Conservation (phyloP, 2,888 invertebrate genomes). For the Dasysyrphus albostriatus region DNA sequence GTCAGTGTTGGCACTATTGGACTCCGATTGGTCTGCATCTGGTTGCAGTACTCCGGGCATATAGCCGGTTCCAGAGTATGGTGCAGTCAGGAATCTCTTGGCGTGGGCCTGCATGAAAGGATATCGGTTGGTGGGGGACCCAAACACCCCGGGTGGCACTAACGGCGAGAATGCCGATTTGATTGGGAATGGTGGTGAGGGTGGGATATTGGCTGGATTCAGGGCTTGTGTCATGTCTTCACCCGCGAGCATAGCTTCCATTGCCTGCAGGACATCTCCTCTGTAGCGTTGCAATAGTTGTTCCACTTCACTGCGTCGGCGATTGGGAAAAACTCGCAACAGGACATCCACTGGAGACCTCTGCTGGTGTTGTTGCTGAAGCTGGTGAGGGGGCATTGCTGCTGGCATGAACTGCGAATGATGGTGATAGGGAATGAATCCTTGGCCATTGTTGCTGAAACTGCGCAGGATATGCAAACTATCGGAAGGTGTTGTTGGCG, state of each 20-base stretch:
- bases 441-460: slow-evolving; percentile 81
- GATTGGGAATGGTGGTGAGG: slow-evolving; percentile 83
- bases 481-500: slow-evolving; percentile 83
- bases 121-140: slow-evolving; percentile 83
- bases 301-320: slow-evolving; percentile 94
- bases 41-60: slow-evolving; percentile 89
- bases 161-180: slow-evolving; percentile 92
- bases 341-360: slow-evolving; percentile 95
- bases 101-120: slow-evolving; percentile 86
- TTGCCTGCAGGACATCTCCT: slow-evolving; percentile 96
- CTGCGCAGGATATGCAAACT: slow-evolving; percentile 81
- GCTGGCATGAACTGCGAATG: slow-evolving; percentile 81
- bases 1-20: slow-evolving; percentile 83
- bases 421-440: slow-evolving; percentile 84
- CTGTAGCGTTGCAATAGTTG: slow-evolving; percentile 92
- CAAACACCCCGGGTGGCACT: slow-evolving; percentile 84
- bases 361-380: slow-evolving; percentile 82
- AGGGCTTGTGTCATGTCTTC: slow-evolving; percentile 82
- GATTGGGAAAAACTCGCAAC: slow-evolving; percentile 94
- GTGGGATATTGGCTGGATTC: slow-evolving; percentile 79
- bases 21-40: slow-evolving; percentile 83
- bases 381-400: slow-evolving; percentile 80
- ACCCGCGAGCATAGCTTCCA: slow-evolving; percentile 94
- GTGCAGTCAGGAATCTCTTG: slow-evolving; percentile 92
- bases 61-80: slow-evolving; percentile 93